Evolutionary conservation across 2,797 vertebrate species (phyloP).

Genomic region (Sarcophilus harrisii): DNA sequence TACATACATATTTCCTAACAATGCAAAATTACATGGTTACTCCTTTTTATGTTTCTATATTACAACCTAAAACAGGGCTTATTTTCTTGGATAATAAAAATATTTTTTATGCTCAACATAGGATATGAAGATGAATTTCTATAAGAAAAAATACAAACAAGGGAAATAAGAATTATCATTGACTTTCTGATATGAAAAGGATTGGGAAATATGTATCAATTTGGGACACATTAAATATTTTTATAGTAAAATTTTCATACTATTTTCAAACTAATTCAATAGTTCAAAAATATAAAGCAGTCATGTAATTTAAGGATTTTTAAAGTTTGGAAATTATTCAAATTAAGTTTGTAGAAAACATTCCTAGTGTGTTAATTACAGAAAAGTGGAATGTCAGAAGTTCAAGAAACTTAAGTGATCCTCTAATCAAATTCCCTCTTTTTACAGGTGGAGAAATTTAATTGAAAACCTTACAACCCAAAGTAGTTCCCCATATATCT

Average conservation of each 20-base stretch:
- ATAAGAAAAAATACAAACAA: background rate
- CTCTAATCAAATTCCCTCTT: background rate
- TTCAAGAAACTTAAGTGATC: background rate
- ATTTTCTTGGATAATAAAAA: background rate
- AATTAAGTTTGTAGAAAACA: background rate
- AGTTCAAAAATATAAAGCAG: background rate
- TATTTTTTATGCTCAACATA: background rate
- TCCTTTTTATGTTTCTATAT: fast-evolving
- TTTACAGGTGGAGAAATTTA: background rate
- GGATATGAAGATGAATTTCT: background rate
- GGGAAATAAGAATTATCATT: background rate
- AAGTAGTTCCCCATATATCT: fast-evolving
- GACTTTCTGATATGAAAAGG: background rate
- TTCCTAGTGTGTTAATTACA: background rate
- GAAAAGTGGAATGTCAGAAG: background rate
- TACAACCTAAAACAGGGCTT: background rate
- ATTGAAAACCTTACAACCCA: fast-evolving
- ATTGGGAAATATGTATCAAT: background rate
- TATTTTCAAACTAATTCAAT: background rate
- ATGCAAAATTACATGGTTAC: fast-evolving
- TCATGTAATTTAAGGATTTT: background rate
- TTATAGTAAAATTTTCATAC: background rate
- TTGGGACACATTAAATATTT: background rate
- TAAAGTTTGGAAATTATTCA: background rate
- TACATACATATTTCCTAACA: background rate